phyloP scores from a whole-genome alignment of 2,113 vertebrate genomes.

The Pandion haliaetus region DNA sequence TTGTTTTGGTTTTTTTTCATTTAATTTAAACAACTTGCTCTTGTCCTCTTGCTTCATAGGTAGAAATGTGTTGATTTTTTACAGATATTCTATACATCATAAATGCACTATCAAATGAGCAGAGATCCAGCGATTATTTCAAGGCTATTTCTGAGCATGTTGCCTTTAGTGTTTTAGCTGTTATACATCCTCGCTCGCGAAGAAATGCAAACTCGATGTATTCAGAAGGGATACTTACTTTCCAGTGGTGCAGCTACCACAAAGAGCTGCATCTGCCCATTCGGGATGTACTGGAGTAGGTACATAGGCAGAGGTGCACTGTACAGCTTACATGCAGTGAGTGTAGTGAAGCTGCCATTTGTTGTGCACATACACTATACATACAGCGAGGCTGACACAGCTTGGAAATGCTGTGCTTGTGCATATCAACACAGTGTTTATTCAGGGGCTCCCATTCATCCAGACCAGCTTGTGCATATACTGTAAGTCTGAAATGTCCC shows the following conservation, averaged over 20 bases:
- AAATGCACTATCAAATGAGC: neutral
- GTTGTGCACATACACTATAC: accelerated
- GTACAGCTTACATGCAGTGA: neutral
- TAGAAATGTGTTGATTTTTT: neutral
- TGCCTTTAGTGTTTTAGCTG: neutral
- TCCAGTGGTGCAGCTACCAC: neutral
- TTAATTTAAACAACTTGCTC: neutral
- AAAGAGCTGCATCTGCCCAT: neutral
- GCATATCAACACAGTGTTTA: accelerated
- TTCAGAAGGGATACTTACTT: neutral
- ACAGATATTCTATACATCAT: neutral
- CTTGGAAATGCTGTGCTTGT: accelerated
- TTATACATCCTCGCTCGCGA: neutral
- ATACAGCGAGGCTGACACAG: accelerated
- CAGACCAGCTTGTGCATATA: neutral
- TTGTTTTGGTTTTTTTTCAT: neutral
- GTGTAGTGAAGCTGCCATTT: neutral
- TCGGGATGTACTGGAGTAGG: neutral
- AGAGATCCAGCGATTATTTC: neutral
- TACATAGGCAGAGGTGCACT: neutral
- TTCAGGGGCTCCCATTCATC: neutral
- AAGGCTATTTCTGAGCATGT: neutral
- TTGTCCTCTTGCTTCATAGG: neutral
- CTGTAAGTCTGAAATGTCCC: neutral
- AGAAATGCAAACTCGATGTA: neutral